Conservation (phyloP, 1,140 invertebrate genomes). For the Drosophila lacertosa region DNA sequence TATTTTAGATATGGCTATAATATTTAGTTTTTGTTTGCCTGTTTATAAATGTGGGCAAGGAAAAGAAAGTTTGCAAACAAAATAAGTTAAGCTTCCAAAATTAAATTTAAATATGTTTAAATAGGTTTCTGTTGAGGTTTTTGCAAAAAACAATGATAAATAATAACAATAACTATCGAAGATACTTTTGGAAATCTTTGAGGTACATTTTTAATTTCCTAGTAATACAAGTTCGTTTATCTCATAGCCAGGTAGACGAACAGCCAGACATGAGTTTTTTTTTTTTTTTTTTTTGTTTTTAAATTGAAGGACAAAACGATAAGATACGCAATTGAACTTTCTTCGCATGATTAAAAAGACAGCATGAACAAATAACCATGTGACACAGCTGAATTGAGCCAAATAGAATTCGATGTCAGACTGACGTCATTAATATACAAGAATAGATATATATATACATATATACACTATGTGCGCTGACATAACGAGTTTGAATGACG, state of each 20-base stretch:
- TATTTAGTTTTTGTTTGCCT: no score
- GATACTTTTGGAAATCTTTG: no score
- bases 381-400: slow-evolving; percentile 40
- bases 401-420: slow-evolving; percentile 54
- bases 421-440: slow-evolving; percentile 36
- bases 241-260: not conserved
- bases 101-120: no score
- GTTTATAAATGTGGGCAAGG: no score
- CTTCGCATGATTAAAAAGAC: slow-evolving; percentile 59
- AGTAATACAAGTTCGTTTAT: no score
- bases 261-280: not conserved
- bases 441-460: not conserved
- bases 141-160: no score
- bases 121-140: no score
- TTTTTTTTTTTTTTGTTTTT: slow-evolving; percentile 16
- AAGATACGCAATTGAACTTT: slow-evolving; percentile 77
- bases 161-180: no score
- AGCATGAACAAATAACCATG: slow-evolving; percentile 31
- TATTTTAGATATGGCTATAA: no score
- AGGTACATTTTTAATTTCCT: no score
- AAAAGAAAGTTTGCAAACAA: no score
- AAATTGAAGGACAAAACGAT: slow-evolving; percentile 72
- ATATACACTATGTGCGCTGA: not conserved
- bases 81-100: no score
- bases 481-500: slow-evolving; percentile 2